Evolutionary conservation across 2,888 invertebrate species (phyloP).

Genomic region (Melangyna quadrimaculata): DNA sequence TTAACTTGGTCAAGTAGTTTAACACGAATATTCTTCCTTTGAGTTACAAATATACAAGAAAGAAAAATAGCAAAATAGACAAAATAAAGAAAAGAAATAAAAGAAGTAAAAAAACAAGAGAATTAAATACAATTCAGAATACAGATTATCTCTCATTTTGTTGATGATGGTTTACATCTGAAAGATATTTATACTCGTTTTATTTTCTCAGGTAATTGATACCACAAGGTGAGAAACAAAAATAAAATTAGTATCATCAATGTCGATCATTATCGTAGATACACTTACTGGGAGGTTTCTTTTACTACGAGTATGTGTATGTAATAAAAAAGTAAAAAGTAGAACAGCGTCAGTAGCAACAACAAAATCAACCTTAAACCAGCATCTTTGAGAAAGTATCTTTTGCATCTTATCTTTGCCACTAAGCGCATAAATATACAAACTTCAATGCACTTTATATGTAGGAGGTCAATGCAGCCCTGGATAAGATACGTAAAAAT

Average conservation of each 20-base stretch:
- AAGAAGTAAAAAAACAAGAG: neutral
- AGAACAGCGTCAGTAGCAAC: conserved; percentile 49
- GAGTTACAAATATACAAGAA: neutral
- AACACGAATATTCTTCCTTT: conserved; percentile 34
- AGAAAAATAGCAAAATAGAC: conserved; percentile 4
- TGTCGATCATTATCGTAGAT: neutral
- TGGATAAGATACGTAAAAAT: conserved; percentile 38
- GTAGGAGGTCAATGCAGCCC: conserved; percentile 67
- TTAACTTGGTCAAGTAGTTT: conserved; percentile 54
- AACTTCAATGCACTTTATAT: conserved; percentile 64
- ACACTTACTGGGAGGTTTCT: conserved; percentile 31
- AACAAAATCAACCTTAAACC: neutral
- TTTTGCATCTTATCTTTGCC: conserved; percentile 55
- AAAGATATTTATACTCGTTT: conserved; percentile 35
- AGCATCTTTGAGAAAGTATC: conserved; percentile 17
- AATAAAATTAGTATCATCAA: conserved; percentile 6
- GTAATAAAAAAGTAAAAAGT: conserved; percentile 27
- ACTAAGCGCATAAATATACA: conserved; percentile 66
- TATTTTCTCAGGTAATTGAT: conserved; percentile 60
- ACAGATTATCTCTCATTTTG: conserved; percentile 61
- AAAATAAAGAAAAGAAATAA: neutral
- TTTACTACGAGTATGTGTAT: too few relatives aligned
- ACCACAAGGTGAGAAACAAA: conserved; percentile 59
- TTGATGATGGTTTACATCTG: conserved; percentile 62
- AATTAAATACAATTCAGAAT: conserved; percentile 61